Base-by-base conservation (phyloP, 2,888 invertebrate genomes). In the Rhagonycha lutea region DNA sequence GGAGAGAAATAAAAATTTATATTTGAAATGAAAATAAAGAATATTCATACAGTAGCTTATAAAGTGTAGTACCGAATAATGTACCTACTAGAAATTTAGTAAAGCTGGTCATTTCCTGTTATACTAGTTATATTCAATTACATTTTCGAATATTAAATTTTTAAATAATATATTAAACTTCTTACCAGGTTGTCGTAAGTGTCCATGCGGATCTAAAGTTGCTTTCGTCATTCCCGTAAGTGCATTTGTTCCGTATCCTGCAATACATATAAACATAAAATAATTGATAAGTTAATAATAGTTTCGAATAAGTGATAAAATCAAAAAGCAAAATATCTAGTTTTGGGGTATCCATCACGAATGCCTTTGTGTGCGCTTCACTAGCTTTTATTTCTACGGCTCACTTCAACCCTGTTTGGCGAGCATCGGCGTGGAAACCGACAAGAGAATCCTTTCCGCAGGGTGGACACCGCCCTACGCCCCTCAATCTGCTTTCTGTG, bases 141-240 rank as follows among this genome's bases (percentile, higher is more conserved):
- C 18, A 18, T 18, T 18, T 18, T 1, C 18, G 2, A 18, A 18
- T 18, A 18, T 18, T 18, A 18, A 18, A 2, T 18, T 18, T 18
- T 18, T 18, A 2, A 18, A 18, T 18, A 18, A 18, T 18, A 18
- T 18, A 18, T 18, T 18, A 5, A 47, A n/a, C 5, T 47, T 84
- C 90, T 90, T 88, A 96, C 96, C 96, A 90, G 96, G 96, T 90
- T 96, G 96, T 86, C 96, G 91, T 83, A 96, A 92, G 90, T 96
- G 96, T 85, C 95, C 92, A 89, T 96, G 96, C 71, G 96, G 94
- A 88, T 96, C 96, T 88, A 96, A 90, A 81, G 94, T 93, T 83
- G 95, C 91, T 88, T 96, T 96, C 79, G 94, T 94, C 93, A 94
- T 94, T 80, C 91, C 93, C 82, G 92, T 91, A 85, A 95, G 88